phyloP scores from a whole-genome alignment of 2,797 vertebrate species.

The Rhyacichthys aspro region DNA sequence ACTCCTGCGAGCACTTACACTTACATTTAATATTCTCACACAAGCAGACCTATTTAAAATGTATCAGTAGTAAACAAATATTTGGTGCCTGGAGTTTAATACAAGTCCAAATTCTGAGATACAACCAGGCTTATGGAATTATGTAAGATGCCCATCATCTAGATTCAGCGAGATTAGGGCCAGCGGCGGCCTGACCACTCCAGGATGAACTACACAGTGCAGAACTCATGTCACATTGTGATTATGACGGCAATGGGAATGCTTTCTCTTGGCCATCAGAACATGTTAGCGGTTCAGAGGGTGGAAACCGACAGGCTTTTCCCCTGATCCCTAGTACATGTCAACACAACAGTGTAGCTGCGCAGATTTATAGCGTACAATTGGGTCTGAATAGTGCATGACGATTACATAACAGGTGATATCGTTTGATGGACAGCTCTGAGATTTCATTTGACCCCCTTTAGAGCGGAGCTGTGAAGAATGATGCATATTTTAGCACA shows the following conservation, averaged over 20 bases:
- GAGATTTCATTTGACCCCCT: conserved; percentile 45
- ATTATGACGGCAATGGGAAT: conserved; percentile 48
- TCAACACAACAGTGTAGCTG: conserved; percentile 50
- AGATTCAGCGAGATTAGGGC: conserved; percentile 66
- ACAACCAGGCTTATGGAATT: conserved; percentile 70
- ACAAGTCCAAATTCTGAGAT: conserved; percentile 42
- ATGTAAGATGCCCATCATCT: conserved; percentile 67
- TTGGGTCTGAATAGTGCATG: conserved; percentile 50
- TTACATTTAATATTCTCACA: no score
- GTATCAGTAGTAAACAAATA: not conserved
- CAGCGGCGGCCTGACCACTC: conserved; percentile 43
- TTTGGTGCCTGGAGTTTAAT: conserved; percentile 18
- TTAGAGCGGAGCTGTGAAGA: conserved; percentile 27
- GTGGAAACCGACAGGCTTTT: conserved; percentile 46
- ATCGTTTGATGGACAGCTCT: conserved; percentile 46
- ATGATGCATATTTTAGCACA: conserved; percentile 28
- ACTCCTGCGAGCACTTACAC: no score
- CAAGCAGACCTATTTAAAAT: no score
- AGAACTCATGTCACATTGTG: conserved; percentile 39
- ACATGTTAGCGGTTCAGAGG: conserved; percentile 48
- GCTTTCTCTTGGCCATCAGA: conserved; percentile 46
- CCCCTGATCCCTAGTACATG: conserved; percentile 59
- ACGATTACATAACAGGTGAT: conserved; percentile 51
- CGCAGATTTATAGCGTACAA: conserved; percentile 56
- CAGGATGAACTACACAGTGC: conserved; percentile 42